Evolutionary conservation across 2,113 vertebrate genomes (phyloP), one percentile per base, ranked within the genome.

Genomic region (Oncorhynchus clarkii): DNA sequence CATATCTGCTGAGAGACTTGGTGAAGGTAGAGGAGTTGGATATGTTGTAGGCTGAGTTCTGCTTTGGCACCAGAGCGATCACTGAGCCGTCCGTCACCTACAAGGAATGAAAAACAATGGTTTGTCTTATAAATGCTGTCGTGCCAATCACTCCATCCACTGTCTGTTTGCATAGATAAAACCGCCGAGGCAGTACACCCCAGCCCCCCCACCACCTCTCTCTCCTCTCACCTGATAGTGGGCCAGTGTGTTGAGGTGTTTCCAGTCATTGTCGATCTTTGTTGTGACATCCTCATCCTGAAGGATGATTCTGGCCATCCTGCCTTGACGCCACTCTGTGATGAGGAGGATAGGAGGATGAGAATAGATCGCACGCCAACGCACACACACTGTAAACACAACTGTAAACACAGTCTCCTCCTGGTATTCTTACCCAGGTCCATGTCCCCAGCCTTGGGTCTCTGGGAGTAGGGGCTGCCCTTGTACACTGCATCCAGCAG

Each of bases 251-350:
- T 99, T 99, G 39, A 99, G 94, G 75, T 96, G 92, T 84, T 99
- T 99, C 97, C 97, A 99, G 92, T 99, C 97, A 0, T 98, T 99
- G 92, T 99, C 97, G 0, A 99, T 99, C 89, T 99, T 99, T 4
- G 97, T 99, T 57, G 97, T 98, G 76, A 99, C 95, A 0, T 99
- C 97, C 85, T 99, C 97, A 0, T 99, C 97, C 82, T 99, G 97
- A 59, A 99, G 94, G 73, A 99, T 99, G 90, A 99, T 97, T 68
- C 97, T 89, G 1, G 97, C 97, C 94, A 99, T 95, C 62, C 97
- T 94, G 75, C 97, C 97, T 82, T 99, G 97, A 45, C 97, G 95
- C 97, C 97, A 99, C 88, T 99, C 97, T 99, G 88, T 64, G 71
- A 71, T 11, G 80, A 29, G 27, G 24, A 71, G 64, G 6, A 34